Evolutionary conservation across 2,797 vertebrate genomes (phyloP).

Genomic region (Lagorchestes hirsutus): DNA sequence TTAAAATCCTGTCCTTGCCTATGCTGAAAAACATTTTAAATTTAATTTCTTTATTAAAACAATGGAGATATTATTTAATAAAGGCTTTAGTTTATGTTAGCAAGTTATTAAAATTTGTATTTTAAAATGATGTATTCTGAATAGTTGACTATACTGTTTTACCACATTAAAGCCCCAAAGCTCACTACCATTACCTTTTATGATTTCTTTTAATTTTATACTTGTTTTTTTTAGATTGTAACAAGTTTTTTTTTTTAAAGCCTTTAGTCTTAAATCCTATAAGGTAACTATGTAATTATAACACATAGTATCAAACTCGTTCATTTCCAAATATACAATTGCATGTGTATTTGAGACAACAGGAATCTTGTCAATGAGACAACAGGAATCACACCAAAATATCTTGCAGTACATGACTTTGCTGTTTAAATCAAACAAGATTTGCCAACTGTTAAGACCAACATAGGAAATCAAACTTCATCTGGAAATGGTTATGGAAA

Average conservation of each 20-base stretch:
- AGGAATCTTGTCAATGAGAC: not conserved
- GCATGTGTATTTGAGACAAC: not conserved
- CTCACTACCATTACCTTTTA: constrained; percentile 49
- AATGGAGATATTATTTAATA: constrained; percentile 50
- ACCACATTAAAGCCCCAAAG: constrained; percentile 53
- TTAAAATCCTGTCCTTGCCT: constrained; percentile 60
- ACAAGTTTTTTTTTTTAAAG: not conserved
- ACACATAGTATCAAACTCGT: constrained; percentile 11
- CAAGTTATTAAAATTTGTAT: constrained; percentile 47
- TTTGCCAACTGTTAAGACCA: not conserved
- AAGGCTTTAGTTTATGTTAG: constrained; percentile 54
- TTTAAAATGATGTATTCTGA: constrained; percentile 58
- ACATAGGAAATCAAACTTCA: not conserved
- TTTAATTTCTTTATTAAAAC: constrained; percentile 55
- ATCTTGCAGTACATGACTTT: not conserved
- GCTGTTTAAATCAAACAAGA: not conserved
- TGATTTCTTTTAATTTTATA: constrained; percentile 49
- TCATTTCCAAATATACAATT: constrained; percentile 31
- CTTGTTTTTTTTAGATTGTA: constrained; percentile 16
- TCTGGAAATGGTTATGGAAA: not conserved
- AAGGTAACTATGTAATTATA: constrained; percentile 28
- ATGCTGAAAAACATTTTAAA: constrained; percentile 60
- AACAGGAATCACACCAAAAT: not conserved
- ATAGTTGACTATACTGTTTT: constrained; percentile 44
- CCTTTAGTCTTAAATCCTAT: not conserved